Evolutionary conservation across 1,140 invertebrate species (phyloP).

Genomic region (Cydia amplana): DNA sequence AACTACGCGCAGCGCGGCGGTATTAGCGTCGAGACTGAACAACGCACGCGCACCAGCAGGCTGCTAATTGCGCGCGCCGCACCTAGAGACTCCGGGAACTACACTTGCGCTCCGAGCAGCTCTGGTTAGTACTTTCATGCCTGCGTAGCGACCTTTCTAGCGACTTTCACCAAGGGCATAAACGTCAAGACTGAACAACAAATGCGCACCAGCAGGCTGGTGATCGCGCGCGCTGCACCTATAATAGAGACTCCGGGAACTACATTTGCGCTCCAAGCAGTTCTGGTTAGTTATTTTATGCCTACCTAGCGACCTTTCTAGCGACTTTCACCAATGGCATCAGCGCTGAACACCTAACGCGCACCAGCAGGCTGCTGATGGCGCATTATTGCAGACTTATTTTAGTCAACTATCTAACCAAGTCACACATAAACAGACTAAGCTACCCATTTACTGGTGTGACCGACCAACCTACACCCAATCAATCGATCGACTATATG

Average conservation of each 20-base stretch:
- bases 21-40: conserved; percentile 92
- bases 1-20: conserved; percentile 93
- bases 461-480: too few species aligned
- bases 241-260: conserved; percentile 91
- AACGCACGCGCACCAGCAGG: conserved; percentile 89
- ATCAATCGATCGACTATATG: too few species aligned
- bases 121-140: conserved; percentile 74
- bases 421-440: too few species aligned
- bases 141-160: conserved; percentile 92
- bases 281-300: conserved; percentile 72
- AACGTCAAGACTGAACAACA: conserved; percentile 92
- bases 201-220: conserved; percentile 89
- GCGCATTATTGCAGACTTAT: too few species aligned
- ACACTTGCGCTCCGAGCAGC: conserved; percentile 89
- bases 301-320: conserved; percentile 84
- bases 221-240: conserved; percentile 88
- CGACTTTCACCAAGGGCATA: conserved; percentile 91
- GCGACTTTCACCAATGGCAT: conserved; percentile 87
- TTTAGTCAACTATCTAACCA: too few species aligned
- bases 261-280: conserved; percentile 90
- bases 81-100: conserved; percentile 91
- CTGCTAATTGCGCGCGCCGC: conserved; percentile 89
- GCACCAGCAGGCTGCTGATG: conserved; percentile 90
- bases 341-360: conserved; percentile 90
- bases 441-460: too few species aligned